Percentiles rank a stretch among this genome's conserved stretches.
Evolutionary conservation across 2,888 invertebrate genomes (phyloP).

Genomic region (Spodoptera littoralis): DNA sequence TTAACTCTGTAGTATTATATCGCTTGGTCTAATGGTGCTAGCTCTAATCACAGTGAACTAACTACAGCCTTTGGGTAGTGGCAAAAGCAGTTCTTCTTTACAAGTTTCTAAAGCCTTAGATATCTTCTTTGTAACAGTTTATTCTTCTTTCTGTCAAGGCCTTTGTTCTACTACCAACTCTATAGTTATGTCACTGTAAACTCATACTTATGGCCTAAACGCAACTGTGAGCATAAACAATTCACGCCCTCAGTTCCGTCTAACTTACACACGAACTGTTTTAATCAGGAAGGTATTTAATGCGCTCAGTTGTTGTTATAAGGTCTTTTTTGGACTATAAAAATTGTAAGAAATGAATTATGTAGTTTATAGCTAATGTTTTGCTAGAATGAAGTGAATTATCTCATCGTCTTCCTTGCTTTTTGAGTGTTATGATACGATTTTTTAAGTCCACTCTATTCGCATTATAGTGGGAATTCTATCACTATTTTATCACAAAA

Average conservation of each 20-base stretch:
- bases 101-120: too few species aligned
- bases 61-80: too few species aligned
- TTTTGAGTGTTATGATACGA: neutral
- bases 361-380: too few species aligned
- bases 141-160: too few species aligned
- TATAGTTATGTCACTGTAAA: too few species aligned
- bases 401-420: neutral
- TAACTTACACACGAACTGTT: neutral
- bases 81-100: too few species aligned
- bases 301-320: neutral
- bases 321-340: constrained; percentile 18
- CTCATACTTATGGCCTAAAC: constrained; percentile 11
- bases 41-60: constrained; percentile 2
- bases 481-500: constrained; percentile 13
- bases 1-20: constrained; percentile 22
- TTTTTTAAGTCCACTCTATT: constrained; percentile 16
- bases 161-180: too few species aligned
- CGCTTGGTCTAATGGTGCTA: constrained; percentile 44
- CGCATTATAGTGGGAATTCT: constrained; percentile 15
- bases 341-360: constrained; percentile 7
- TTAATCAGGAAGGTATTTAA: constrained; percentile 2
- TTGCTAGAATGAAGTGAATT: neutral
- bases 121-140: too few species aligned
- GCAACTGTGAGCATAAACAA: constrained; percentile 13
- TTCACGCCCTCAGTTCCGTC: neutral